These are phyloP conservation scores for Sardina pilchardus DNA, from an alignment of 2,113 vertebrate genomes.

Conservation along the genomic window DNA sequence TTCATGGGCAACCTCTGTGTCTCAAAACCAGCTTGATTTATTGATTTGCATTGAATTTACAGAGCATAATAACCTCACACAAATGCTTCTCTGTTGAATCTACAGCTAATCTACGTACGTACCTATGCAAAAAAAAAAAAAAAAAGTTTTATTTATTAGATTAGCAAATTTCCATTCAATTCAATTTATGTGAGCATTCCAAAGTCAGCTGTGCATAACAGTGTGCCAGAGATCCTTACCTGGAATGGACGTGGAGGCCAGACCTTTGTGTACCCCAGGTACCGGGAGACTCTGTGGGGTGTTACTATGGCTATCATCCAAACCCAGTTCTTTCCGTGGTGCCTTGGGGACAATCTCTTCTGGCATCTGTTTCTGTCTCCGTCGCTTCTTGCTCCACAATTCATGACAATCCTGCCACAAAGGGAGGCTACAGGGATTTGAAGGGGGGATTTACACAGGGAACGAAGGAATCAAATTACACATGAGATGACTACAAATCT, in stretches of 20 bases:
- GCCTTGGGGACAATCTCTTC: slow-evolving; percentile 89
- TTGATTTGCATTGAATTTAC: too few relatives aligned
- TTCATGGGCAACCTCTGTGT: too few relatives aligned
- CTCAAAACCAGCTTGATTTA: too few relatives aligned
- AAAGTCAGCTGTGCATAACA: too few relatives aligned
- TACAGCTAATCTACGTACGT: too few relatives aligned
- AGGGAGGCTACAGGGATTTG: slow-evolving; percentile 95
- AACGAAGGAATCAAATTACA: not conserved
- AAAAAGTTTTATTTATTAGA: too few relatives aligned
- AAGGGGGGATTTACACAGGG: not conserved
- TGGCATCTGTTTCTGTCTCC: slow-evolving; percentile 94
- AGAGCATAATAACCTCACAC: too few relatives aligned
- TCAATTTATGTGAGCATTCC: too few relatives aligned
- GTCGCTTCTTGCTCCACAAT: slow-evolving; percentile 97
- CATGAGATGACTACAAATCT: not conserved
- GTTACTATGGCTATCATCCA: slow-evolving; percentile 94
- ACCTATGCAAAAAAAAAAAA: too few relatives aligned
- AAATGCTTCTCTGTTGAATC: too few relatives aligned
- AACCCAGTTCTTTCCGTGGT: slow-evolving; percentile 90
- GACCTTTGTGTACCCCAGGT: slow-evolving; percentile 81
- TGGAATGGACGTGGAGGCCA: slow-evolving; percentile 69
- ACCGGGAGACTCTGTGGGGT: slow-evolving; percentile 89
- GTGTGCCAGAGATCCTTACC: slow-evolving; percentile 56
- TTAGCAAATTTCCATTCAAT: too few relatives aligned
- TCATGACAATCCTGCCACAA: slow-evolving; percentile 99